Evolutionary conservation across 2,797 vertebrate genomes (phyloP), one percentile per base, ranked within the genome.

Genomic region (Pagetopsis macropterus): DNA sequence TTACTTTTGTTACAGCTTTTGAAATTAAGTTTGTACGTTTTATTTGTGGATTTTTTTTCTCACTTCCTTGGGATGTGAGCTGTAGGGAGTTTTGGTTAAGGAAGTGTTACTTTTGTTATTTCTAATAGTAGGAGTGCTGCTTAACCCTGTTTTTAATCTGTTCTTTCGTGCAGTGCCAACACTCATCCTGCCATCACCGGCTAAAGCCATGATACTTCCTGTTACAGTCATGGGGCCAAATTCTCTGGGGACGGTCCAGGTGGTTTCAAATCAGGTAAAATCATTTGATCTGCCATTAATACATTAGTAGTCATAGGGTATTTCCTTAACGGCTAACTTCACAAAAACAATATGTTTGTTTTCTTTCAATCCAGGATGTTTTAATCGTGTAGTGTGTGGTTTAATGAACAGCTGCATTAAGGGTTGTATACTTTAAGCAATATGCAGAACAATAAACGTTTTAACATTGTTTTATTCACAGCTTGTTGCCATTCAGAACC

Each of bases 151-250:
- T 37, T 27, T 2, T 27, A 14, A 23, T 33, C 12, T 31, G 21
- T 14, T 15, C 56, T 59, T 82, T 52, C 72, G 55, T 94, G 67
- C 91, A 99, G 98, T 96, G 17, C 95, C 97, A 79, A 86, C 97
- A 16, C 94, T 99, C 78, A 94, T 99, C 80, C 95, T 99, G 76
- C 93, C 97, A 7, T 98, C 98, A 70, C 95, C 97, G 0, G 93
- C 96, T 56, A 97, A 96, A 19, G 95, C 98, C 16, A 85, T 99
- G 95, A 93, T 99, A 91, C 94, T 99, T 55, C 98, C 98, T 56
- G 89, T 98, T 41, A 97, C 98, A 40, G 94, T 98, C 15, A 91
- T 98, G 62, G 96, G 96, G 60, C 97, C 95, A 62, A 94, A 91
- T 70, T 92, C 87, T 12, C 84, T 94, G 76, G 96, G 93, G 57